Percentiles rank a stretch among this genome's conserved stretches.
Evolutionary conservation across 2,113 vertebrate species (phyloP).

Genomic region (Semicossyphus pulcher): DNA sequence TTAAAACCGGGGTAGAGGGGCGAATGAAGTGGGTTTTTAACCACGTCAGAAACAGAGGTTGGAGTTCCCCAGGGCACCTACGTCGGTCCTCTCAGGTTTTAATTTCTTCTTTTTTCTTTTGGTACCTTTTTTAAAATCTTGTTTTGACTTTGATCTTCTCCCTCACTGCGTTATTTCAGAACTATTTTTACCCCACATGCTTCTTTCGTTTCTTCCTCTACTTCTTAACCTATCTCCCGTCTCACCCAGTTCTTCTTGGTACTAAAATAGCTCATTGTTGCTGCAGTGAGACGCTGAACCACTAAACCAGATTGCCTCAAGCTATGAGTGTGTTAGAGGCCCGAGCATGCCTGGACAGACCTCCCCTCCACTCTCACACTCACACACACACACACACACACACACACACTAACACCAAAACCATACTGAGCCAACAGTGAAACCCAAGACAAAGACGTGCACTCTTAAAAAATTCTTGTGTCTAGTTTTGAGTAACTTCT

Average conservation of each 20-base stretch:
- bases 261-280: conserved; percentile 62
- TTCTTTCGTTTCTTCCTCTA: not conserved
- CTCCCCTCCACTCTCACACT: conserved; percentile 5
- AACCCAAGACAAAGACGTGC: conserved; percentile 35
- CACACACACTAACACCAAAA: conserved; percentile 17
- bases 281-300: conserved; percentile 11
- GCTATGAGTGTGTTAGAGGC: conserved; percentile 46
- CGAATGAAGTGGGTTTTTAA: conserved; percentile 26
- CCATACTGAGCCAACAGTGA: conserved; percentile 41
- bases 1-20: conserved; percentile 23
- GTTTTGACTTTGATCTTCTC: not conserved
- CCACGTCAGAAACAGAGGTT: conserved; percentile 15
- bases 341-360: conserved; percentile 56
- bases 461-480: conserved; percentile 22
- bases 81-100: not conserved
- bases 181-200: conserved; percentile 8
- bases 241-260: not conserved
- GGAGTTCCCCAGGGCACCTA: conserved; percentile 41
- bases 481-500: conserved; percentile 11
- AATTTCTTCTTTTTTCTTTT: not conserved
- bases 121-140: no score
- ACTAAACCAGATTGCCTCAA: conserved; percentile 41
- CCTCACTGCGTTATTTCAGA: conserved; percentile 1
- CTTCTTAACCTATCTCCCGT: not conserved
- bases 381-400: conserved; percentile 26